Base-by-base conservation (phyloP, 1,140 invertebrate genomes). In the Caligus rogercresseyi region DNA sequence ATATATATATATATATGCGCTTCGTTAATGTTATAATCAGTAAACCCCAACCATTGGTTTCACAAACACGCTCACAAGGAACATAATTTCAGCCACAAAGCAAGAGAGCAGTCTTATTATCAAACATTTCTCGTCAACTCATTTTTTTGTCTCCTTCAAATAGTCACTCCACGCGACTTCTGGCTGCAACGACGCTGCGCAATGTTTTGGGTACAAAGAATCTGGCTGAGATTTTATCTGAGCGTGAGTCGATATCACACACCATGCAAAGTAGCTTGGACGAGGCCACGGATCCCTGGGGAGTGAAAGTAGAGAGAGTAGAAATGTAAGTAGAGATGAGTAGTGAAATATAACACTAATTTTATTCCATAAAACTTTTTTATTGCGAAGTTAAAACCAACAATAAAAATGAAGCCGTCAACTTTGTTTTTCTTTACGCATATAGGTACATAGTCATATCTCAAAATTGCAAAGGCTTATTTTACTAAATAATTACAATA, bases 241-340 rank as follows among this genome's bases (percentile, higher is more conserved):
- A 82, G 52, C 67, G 80, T 25, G 80, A 81, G 69, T 69, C 72
- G 23, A 82, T 81, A 63, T 77, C 76, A 52, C 74, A 76, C 64
- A 70, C 72, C 56, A 80, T 72, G 66, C 67, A 72, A 68, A 62
- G 68, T 23, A 68, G 67, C 57, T 68, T 81, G 25, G 78, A 80
- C 68, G 77, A 79, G 66, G 78, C 77, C 4, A 81, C 80, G 14
- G 79, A 80, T 67, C 74, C 75, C 23, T 81, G 80, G 80, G 80
- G 80, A 1, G 78, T 81, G 18, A 79, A 80, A 68, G 79, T 82
- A 3, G 79, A 81, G 68, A 69, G 80, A 58, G 79, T 81, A 25
- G 80, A 81, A 31, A 90, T 95, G 87, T 92, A 76, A 85, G 80
- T 68, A 15, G 4, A 51, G n/a, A n/a, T n/a, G n/a, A n/a, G n/a